Base-by-base conservation (phyloP, 2,888 invertebrate species). In the Eubasilissa splendida region DNA sequence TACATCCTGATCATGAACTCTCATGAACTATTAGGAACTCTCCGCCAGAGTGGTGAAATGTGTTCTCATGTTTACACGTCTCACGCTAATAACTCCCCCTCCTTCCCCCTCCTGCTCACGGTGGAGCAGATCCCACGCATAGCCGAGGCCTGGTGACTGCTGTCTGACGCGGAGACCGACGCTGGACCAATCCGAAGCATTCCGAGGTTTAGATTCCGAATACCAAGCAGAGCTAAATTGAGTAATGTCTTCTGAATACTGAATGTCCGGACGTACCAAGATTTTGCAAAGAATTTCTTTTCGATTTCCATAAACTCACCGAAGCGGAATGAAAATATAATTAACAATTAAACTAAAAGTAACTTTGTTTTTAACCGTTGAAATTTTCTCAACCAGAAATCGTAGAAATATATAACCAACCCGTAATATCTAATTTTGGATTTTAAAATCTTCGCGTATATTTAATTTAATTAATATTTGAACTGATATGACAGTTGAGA, bases 151-250 rank as follows among this genome's bases (percentile, higher is more conserved):
- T 7, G 42, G 42, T 8, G 50, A n/a, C 14, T 42, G 68, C n/a
- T 50, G 22, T 22, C 22, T 22, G 42, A 68, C 68, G 50, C 33
- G 68, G 14, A 4, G 52, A 7, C 42, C 10, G 50, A 50, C 52
- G 42, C 68, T 10, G 68, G 68, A 68, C 68, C 68, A 68, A 68
- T 68, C 68, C 50, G 68, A 68, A 9, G 50, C 14, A 68, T 68
- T 68, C 68, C 1, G 52, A 68, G 50, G 50, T 50, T 68, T 68
- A 7, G 42, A 42, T 68, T 3, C 8, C 33, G 50, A 68, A 68
- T 68, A 3, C 50, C 42, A n/a, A 33, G 50, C 50, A 12, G 10
- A 50, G 50, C 52, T 68, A 52, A 68, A 68, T n/a, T 68, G 68
- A 68, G 52, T 14, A 2, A 9, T 68, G 68, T 68, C 68, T 14